Percentiles rank a stretch among this genome's conserved stretches.
Conservation (phyloP, 2,113 vertebrate genomes). For the Penelope pileata region DNA sequence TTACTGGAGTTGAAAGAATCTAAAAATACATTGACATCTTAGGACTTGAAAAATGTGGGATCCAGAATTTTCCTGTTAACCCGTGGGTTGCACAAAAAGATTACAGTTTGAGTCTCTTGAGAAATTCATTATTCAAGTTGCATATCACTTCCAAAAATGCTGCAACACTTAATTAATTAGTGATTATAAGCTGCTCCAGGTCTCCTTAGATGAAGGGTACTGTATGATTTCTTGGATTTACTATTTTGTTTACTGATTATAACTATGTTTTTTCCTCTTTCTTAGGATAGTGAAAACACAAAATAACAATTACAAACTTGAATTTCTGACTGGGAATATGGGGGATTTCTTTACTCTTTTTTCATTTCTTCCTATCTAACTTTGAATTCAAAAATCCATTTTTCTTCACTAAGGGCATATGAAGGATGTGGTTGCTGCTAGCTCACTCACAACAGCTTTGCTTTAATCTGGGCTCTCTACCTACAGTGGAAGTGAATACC, state of each 20-base stretch:
- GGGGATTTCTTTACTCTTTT: neutral
- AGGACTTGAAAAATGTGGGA: neutral
- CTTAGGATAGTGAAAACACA: neutral
- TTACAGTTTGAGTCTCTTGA: neutral
- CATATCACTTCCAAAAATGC: neutral
- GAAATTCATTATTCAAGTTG: neutral
- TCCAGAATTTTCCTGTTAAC: neutral
- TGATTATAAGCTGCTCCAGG: neutral
- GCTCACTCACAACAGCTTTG: neutral
- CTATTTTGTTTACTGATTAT: neutral
- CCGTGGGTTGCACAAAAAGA: neutral
- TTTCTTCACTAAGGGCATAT: neutral
- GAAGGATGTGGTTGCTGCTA: neutral
- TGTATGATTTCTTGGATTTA: neutral
- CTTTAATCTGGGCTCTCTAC: neutral
- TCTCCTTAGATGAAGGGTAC: neutral
- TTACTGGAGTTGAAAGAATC: neutral
- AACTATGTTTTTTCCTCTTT: neutral
- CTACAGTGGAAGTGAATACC: neutral
- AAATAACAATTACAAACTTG: neutral
- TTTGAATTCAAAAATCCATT: neutral
- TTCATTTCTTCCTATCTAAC: neutral
- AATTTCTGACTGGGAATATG: neutral
- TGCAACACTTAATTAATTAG: slow-evolving; percentile 30
- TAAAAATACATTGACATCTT: neutral